These are phyloP conservation scores for Eulithis prunata DNA, from an alignment of 2,888 invertebrate genomes.

Conservation along the genomic window DNA sequence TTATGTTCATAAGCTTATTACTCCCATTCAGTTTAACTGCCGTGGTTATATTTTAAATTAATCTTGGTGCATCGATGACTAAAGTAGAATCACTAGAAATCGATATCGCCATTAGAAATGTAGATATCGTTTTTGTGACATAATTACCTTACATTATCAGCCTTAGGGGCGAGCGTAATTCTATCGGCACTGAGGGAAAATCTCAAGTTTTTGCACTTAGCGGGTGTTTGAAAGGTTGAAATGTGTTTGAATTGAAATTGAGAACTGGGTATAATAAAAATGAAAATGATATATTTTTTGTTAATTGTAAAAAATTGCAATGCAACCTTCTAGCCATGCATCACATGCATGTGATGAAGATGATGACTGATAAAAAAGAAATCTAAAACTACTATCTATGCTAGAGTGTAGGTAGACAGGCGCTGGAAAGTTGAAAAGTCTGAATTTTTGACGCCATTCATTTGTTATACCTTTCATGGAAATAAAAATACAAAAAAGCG, in stretches of 20 bases:
- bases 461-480: background rate
- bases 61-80: background rate
- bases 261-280: no score
- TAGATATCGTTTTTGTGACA: slow-evolving; percentile 13
- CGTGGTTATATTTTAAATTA: background rate
- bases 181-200: slow-evolving; percentile 2
- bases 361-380: no score
- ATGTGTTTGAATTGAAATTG: background rate
- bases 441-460: background rate
- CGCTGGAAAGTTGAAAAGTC: background rate
- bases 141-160: slow-evolving; percentile 19
- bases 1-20: no score
- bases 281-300: no score
- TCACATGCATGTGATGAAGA: no score
- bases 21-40: background rate
- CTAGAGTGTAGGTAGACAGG: no score
- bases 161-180: slow-evolving; percentile 8
- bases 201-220: background rate
- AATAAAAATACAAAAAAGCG: slow-evolving; percentile 1
- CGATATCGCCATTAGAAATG: slow-evolving; percentile 23
- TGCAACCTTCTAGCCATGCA: no score
- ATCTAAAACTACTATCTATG: no score
- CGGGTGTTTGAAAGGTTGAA: background rate
- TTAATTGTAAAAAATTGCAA: no score
- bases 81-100: slow-evolving; percentile 1